phyloP scores from a whole-genome alignment of 2,113 vertebrate genomes.

The Podarcis raffonei region DNA sequence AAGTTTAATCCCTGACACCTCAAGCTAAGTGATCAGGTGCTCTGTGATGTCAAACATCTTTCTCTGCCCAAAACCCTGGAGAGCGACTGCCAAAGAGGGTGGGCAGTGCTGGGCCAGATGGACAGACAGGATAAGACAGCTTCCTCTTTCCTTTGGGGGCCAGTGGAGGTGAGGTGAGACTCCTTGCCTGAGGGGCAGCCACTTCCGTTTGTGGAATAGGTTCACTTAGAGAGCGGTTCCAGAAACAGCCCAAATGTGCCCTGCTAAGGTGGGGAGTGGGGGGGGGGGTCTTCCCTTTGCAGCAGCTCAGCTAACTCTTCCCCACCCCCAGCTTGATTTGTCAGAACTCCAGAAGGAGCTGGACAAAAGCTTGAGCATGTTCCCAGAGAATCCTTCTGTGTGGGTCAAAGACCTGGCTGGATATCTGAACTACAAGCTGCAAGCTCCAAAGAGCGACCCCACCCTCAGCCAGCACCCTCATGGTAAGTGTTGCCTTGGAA shows the following conservation, averaged over 20 bases:
- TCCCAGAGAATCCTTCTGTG: conserved; percentile 90
- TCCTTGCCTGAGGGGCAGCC: neutral
- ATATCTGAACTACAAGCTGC: conserved; percentile 93
- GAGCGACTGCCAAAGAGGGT: no score
- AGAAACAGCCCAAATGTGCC: neutral
- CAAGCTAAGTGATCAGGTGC: no score
- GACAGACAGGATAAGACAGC: no score
- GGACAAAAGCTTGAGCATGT: conserved; percentile 86
- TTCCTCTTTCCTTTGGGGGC: neutral
- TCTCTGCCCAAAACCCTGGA: no score
- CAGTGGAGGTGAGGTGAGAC: neutral
- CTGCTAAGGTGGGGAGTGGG: fast-evolving
- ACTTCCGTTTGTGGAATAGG: neutral
- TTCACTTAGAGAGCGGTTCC: neutral
- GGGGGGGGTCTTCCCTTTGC: fast-evolving
- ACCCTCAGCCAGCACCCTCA: conserved; percentile 88
- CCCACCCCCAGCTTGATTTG: conserved; percentile 77
- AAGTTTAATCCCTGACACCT: no score
- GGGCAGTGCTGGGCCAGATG: no score
- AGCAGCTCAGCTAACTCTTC: neutral
- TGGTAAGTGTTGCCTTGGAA: conserved; percentile 75
- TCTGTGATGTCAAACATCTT: no score
- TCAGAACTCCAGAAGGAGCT: conserved; percentile 88
- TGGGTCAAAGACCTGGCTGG: conserved; percentile 97
- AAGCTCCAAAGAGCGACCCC: conserved; percentile 82